Evolutionary conservation across 2,888 invertebrate genomes (phyloP).

Genomic region (Zootermopsis nevadensis): DNA sequence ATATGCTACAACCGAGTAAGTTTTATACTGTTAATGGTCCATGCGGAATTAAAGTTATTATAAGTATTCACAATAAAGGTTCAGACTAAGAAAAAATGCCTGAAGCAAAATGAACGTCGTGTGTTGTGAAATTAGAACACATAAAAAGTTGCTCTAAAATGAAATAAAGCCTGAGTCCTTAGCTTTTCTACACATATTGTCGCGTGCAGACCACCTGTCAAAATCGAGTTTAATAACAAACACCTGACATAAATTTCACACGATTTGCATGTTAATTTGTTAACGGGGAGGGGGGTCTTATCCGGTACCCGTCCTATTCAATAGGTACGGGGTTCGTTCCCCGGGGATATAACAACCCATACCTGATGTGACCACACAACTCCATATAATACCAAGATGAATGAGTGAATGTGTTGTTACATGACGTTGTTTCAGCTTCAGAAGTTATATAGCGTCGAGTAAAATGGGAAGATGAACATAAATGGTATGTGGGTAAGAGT

Average conservation of each 20-base stretch:
- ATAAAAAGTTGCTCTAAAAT: not conserved
- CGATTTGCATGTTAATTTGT: not conserved
- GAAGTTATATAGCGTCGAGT: too few species aligned
- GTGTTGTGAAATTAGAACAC: slow-evolving; percentile 5
- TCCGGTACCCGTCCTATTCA: too few species aligned
- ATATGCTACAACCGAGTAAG: not conserved
- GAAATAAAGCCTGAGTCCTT: not conserved
- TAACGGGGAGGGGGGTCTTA: too few species aligned
- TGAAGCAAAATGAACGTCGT: not conserved
- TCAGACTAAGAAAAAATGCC: not conserved
- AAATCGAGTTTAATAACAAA: not conserved
- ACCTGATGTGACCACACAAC: too few species aligned
- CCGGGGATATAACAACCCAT: too few species aligned
- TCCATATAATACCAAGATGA: too few species aligned
- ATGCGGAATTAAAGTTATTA: not conserved
- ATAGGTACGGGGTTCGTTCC: too few species aligned
- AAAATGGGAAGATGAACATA: too few species aligned
- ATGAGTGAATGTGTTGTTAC: too few species aligned
- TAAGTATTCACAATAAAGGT: not conserved
- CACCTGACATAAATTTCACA: not conserved
- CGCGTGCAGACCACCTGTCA: not conserved
- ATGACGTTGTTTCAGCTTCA: too few species aligned
- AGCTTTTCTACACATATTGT: not conserved
- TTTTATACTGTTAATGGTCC: not conserved
- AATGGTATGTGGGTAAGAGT: too few species aligned